Evolutionary conservation across 2,113 vertebrate genomes (phyloP).

Genomic region (Rhinoderma darwinii): DNA sequence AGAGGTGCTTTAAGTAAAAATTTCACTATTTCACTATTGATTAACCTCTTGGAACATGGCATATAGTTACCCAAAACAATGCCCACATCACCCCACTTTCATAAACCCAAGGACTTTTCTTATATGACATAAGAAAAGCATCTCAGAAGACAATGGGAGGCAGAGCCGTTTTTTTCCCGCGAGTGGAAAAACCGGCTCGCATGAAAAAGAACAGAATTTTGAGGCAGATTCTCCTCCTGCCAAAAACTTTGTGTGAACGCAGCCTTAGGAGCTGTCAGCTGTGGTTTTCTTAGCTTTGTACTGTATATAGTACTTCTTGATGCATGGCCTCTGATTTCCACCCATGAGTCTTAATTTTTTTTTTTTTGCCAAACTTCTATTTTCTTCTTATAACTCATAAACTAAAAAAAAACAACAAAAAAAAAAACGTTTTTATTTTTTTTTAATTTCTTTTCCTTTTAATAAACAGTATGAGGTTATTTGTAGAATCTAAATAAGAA

Average conservation of each 20-base stretch:
- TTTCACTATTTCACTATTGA: not conserved
- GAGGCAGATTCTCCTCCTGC: too few relatives aligned
- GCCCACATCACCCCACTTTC: not conserved
- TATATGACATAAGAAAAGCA: not conserved
- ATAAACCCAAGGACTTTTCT: not conserved
- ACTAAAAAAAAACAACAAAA: not conserved
- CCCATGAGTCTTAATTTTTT: conserved; percentile 21
- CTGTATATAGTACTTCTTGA: conserved; percentile 12
- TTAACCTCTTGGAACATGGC: not conserved
- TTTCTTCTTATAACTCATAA: conserved; percentile 9
- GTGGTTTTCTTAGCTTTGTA: not conserved
- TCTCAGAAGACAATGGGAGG: not conserved
- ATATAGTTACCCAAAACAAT: not conserved
- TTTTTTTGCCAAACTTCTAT: not conserved
- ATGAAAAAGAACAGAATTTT: too few relatives aligned
- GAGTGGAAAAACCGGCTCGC: too few relatives aligned
- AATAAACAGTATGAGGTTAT: conserved; percentile 30
- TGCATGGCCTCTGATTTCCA: conserved; percentile 17
- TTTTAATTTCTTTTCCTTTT: conserved; percentile 25
- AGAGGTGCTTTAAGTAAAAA: not conserved
- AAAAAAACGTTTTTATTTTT: not conserved
- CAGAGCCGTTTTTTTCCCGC: too few relatives aligned
- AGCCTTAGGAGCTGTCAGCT: not conserved
- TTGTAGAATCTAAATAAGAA: conserved; percentile 31
- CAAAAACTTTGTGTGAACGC: too few relatives aligned